These are phyloP conservation scores for Metridium senile DNA, from an alignment of 92 coral and sea anemone species.

Conservation along the genomic window DNA sequence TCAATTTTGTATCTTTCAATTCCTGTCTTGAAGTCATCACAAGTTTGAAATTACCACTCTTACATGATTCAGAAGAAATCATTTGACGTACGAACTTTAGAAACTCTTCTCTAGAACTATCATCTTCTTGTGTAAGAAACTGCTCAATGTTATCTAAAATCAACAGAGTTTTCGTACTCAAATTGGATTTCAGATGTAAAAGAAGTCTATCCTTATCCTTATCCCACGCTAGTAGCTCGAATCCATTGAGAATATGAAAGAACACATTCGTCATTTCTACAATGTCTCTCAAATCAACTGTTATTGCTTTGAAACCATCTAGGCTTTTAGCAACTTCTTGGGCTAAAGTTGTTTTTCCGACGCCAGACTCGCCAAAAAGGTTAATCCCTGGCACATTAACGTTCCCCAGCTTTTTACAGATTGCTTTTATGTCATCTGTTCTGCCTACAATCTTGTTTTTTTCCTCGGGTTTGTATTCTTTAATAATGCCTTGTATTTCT, in stretches of 20 bases:
- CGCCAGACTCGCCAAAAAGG: constrained; percentile 69
- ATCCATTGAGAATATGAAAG: constrained; percentile 5
- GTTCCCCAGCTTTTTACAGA: constrained; percentile 31
- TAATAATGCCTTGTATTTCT: constrained; percentile 27
- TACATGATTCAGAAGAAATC: constrained; percentile 15
- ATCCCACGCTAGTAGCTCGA: constrained; percentile 9
- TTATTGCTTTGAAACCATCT: neutral
- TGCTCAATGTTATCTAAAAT: constrained; percentile 72
- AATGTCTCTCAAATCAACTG: constrained; percentile 49
- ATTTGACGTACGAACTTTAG: constrained; percentile 12
- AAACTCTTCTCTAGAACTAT: constrained; percentile 13
- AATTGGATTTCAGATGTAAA: neutral
- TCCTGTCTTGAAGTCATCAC: constrained; percentile 54
- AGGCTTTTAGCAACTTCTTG: constrained; percentile 30
- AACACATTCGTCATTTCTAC: constrained; percentile 32
- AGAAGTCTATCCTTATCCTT: constrained; percentile 21
- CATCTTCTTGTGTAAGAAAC: constrained; percentile 34
- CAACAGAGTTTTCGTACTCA: constrained; percentile 28
- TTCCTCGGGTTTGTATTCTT: constrained; percentile 21
- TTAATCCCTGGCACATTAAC: constrained; percentile 36
- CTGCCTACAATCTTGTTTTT: constrained; percentile 43
- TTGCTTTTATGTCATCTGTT: constrained; percentile 35
- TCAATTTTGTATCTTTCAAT: constrained; percentile 39
- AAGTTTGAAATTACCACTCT: constrained; percentile 21
- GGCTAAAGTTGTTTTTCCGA: constrained; percentile 79